Evolutionary conservation across 1,140 invertebrate species (phyloP), one percentile per base, ranked within the genome.

Genomic region (Drosophila carrolli): DNA sequence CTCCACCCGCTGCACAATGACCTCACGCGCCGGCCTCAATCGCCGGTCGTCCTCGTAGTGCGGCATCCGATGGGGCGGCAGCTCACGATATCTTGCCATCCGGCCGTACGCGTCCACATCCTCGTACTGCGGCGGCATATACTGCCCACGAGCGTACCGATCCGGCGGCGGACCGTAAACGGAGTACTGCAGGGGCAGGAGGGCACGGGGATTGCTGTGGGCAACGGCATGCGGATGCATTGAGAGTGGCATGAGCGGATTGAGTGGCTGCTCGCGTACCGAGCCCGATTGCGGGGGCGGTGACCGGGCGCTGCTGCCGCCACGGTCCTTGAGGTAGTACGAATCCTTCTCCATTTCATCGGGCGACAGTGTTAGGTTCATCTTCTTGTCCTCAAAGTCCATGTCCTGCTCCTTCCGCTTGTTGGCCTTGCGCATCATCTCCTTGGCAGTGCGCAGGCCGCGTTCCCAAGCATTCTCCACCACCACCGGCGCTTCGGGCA

Each of bases 311-410:
- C 54, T 27, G 54, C 67, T 65, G 37, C 50, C 60, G 35, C 44
- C 66, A 0, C 91, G 91, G 35, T 93, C 92, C 79, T 95, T 93
- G 2, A 95, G 94, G 86, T 96, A 97, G 89, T 96, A 96, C 65
- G 97, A 97, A 91, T 99, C 97, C 74, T 98, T 96, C 86, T 98
- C 97, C 41, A 97, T 94, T 80, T 98, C 98, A 76, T 97, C 96
- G 80, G 96, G 96, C 40, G 95, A 91, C n/a, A 91, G 53, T 1
- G 92, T 92, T 35, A 99, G 91, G 92, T 98, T 98, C 94, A 98
- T 96, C 86, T 98, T 97, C 93, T 99, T 99, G 90, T 99, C 97
- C 92, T 99, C 98, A 93, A 99, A 98, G 92, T 99, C 98, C 93
- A 97, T 96, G 85, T 99, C 98, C 75, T 97, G 97, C 93, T 99